Evolutionary conservation across 2,888 invertebrate species (phyloP), one percentile per base, ranked within the genome.

Genomic region (Apantesis nais): DNA sequence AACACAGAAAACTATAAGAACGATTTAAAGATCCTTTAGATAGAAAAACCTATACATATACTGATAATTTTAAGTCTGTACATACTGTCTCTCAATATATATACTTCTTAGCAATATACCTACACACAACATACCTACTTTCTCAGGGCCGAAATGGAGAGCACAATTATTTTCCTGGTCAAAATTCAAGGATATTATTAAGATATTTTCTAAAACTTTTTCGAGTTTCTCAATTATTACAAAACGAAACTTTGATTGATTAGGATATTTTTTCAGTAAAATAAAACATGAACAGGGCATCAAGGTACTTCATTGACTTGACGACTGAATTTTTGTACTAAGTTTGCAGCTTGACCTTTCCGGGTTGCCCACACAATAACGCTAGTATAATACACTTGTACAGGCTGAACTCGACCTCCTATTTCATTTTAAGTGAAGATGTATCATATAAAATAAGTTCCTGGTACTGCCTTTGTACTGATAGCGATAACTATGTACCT

Each of bases 341-440:
- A 66, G 58, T 66, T 39, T 34, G 58, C 55, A 66, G 39, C 25
- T 66, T 66, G 66, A 66, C 66, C 66, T 66, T 66, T 66, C 66
- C 66, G 58, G 29, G 58, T 66, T 58, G 66, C 66, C 55, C 58
- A 66, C 66, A 39, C 55, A 58, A 58, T 58, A 19, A 58, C 12
- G 25, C 58, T 55, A 66, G 66, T 58, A 37, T 41, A 29, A 39
- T 29, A n/a, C 39, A 58, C 25, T 52, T 66, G 68, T 68, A 62
- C 44, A 62, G 48, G 65, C 44, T 68, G 37, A 55, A 55, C 52
- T 68, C n/a, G 44, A 41, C 72, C 66, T 72, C 72, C 72, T 69
- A 66, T 62, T 69, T 69, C 39, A 58, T 65, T 65, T 66, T 37
- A 68, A 65, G 66, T 66, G 44, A 48, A 69, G 69, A 72, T 72